phyloP scores from a whole-genome alignment of 2,888 invertebrate genomes.

The Drosophila neutralis region DNA sequence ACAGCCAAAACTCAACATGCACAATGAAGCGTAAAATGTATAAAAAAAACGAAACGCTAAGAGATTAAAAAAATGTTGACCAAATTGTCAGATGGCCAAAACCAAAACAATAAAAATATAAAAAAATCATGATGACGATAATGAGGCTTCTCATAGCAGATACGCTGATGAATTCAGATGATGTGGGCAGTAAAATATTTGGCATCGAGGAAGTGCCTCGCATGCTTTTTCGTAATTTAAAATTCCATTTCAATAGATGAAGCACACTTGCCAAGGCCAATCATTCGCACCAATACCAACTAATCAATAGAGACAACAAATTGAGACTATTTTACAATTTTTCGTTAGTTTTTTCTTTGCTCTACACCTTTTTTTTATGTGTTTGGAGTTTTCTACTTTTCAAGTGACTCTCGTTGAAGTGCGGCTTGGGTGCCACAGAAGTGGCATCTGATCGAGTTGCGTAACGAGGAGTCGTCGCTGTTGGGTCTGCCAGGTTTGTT shows the following conservation, averaged over 20 bases:
- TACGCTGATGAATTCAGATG: constrained; percentile 50
- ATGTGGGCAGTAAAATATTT: constrained; percentile 64
- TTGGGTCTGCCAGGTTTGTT: not conserved
- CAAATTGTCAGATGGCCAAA: constrained; percentile 56
- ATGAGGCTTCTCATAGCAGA: constrained; percentile 16
- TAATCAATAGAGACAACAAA: constrained; percentile 62
- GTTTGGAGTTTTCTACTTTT: constrained; percentile 10
- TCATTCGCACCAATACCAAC: constrained; percentile 57
- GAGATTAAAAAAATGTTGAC: constrained; percentile 45
- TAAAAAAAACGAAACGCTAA: constrained; percentile 20
- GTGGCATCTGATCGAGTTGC: constrained; percentile 63
- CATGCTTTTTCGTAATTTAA: constrained; percentile 46
- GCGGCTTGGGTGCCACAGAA: constrained; percentile 38
- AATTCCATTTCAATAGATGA: constrained; percentile 52
- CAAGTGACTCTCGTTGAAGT: constrained; percentile 46
- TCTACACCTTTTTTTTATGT: constrained; percentile 7
- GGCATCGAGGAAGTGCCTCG: constrained; percentile 59
- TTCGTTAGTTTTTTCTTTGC: not conserved
- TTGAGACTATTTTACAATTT: constrained; percentile 22
- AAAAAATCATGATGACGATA: constrained; percentile 25
- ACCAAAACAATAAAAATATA: constrained; percentile 37
- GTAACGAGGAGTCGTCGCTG: constrained; percentile 37
- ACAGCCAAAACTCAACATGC: constrained; percentile 41
- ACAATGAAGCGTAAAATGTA: constrained; percentile 67
- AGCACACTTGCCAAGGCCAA: constrained; percentile 62